These are phyloP conservation scores for Sturmia bella DNA, from an alignment of 2,888 invertebrate species.

Conservation along the genomic window DNA sequence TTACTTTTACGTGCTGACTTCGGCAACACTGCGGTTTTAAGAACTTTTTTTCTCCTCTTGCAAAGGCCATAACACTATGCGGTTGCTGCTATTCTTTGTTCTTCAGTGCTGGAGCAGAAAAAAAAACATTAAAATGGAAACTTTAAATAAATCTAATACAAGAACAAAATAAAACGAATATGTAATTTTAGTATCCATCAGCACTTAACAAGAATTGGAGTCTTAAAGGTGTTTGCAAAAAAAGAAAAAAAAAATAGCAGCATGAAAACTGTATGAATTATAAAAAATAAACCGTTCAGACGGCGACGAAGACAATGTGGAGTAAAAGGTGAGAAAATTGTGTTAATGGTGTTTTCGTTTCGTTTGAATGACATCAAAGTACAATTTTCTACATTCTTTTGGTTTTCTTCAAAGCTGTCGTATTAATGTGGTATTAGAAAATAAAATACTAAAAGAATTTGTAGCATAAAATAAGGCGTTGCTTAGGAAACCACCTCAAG, in stretches of 20 bases:
- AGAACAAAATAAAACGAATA: constrained; percentile 39
- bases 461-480: constrained; percentile 62
- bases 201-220: constrained; percentile 56
- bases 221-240: constrained; percentile 44
- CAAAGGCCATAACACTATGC: constrained; percentile 48
- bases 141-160: constrained; percentile 27
- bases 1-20: constrained; percentile 66
- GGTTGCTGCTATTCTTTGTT: constrained; percentile 37
- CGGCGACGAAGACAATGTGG: constrained; percentile 34
- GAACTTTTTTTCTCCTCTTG: constrained; percentile 19
- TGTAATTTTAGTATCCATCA: constrained; percentile 62
- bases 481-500: constrained; percentile 16
- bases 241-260: constrained; percentile 9
- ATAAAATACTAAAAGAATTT: constrained; percentile 26
- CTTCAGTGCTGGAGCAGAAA: constrained; percentile 37
- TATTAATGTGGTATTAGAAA: constrained; percentile 34
- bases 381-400: constrained; percentile 39
- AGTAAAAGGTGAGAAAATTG: constrained; percentile 70
- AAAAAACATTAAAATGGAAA: constrained; percentile 26
- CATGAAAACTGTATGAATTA: constrained; percentile 1
- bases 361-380: constrained; percentile 67
- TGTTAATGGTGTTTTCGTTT: constrained; percentile 71
- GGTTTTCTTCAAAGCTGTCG: constrained; percentile 14
- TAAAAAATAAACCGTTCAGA: background rate
- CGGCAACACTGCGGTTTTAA: constrained; percentile 61